Evolutionary conservation across 2,113 vertebrate species (phyloP).

Genomic region (Sphyrna mokarran): DNA sequence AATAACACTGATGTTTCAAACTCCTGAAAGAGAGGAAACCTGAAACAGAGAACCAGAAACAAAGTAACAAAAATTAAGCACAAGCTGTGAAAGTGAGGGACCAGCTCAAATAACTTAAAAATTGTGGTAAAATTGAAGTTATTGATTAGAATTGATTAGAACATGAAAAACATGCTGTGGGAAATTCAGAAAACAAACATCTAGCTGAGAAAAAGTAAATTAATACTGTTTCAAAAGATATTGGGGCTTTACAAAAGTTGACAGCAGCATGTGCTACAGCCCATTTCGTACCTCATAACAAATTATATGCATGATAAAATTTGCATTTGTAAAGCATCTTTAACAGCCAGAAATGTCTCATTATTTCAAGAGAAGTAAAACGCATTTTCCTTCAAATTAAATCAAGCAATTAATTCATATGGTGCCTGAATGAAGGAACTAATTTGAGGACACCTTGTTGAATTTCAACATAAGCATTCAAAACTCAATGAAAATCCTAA

Average conservation of each 20-base stretch:
- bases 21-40: no score
- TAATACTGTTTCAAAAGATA: background rate
- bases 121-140: background rate
- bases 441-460: no score
- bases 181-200: background rate
- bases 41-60: background rate
- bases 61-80: background rate
- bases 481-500: background rate
- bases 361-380: background rate
- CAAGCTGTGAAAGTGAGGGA: background rate
- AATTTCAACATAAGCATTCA: background rate
- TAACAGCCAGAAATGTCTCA: background rate
- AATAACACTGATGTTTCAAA: background rate
- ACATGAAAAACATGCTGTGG: background rate
- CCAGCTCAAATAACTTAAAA: background rate
- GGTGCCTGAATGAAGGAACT: background rate
- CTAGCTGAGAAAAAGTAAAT: background rate
- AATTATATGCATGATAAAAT: background rate
- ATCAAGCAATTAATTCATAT: background rate
- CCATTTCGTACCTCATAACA: background rate
- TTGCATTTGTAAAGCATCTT: background rate
- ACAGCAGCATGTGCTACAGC: background rate
- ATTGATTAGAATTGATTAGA: background rate
- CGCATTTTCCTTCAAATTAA: background rate
- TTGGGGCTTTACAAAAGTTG: background rate